Percentiles rank a stretch among this genome's conserved stretches.
These are phyloP conservation scores for Volucella zonaria DNA, from an alignment of 2,888 invertebrate species.

Conservation along the genomic window DNA sequence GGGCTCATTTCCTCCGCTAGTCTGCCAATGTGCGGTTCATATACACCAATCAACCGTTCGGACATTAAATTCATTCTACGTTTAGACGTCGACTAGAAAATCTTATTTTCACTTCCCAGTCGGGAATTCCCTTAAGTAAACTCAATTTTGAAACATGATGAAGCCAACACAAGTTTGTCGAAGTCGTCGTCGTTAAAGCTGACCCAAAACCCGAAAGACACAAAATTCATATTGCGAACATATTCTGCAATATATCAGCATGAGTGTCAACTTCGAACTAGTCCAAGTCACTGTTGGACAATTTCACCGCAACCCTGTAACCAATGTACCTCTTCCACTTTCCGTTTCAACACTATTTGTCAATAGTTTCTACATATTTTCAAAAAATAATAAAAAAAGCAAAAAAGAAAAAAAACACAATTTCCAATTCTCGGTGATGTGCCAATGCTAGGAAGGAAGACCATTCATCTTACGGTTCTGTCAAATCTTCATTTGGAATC, in stretches of 20 bases:
- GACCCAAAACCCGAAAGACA: not conserved
- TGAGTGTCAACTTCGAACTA: constrained; percentile 1
- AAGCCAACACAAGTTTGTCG: too few relatives aligned
- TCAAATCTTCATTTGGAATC: constrained; percentile 42
- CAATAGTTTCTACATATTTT: constrained; percentile 6
- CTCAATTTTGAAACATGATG: too few relatives aligned
- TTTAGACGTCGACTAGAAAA: too few relatives aligned
- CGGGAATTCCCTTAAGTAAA: too few relatives aligned
- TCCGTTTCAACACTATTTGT: constrained; percentile 21
- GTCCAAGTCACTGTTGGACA: constrained; percentile 10
- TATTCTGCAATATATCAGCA: not conserved
- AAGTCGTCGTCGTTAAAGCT: not conserved
- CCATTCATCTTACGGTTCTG: constrained; percentile 45
- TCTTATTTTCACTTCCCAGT: too few relatives aligned
- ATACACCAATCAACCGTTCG: too few relatives aligned
- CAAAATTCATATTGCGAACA: not conserved
- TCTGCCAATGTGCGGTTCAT: too few relatives aligned
- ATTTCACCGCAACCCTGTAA: constrained; percentile 1
- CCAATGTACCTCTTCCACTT: not conserved
- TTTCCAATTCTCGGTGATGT: not conserved
- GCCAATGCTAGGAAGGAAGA: not conserved
- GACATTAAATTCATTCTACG: too few relatives aligned
- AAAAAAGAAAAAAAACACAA: too few relatives aligned
- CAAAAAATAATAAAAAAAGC: too few relatives aligned
- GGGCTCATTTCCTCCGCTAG: too few relatives aligned